Conservation (phyloP, 2,797 vertebrate species). For the Atherinosoma microstoma region DNA sequence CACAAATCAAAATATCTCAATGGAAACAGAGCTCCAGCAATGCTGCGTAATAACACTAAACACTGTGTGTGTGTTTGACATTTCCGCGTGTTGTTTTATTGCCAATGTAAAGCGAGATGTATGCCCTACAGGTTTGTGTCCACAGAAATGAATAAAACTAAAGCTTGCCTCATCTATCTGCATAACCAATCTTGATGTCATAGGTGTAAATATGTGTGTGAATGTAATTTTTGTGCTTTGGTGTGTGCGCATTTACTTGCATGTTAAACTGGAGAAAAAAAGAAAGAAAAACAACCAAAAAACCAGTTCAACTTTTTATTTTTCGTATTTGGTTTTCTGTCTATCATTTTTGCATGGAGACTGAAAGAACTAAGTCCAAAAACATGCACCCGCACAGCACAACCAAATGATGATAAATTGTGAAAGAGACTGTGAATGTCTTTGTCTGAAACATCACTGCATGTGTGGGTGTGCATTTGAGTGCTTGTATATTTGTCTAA, state of each 20-base stretch:
- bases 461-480: slow-evolving; percentile 25
- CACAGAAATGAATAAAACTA: slow-evolving; percentile 45
- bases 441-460: slow-evolving; percentile 41
- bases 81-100: slow-evolving; percentile 29
- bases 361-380: slow-evolving; percentile 42
- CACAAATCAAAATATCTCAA: slow-evolving; percentile 47
- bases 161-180: slow-evolving; percentile 50
- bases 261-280: slow-evolving; percentile 23
- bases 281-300: background rate
- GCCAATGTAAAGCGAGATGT: slow-evolving; percentile 53
- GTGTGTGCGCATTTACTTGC: slow-evolving; percentile 15
- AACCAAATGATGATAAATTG: slow-evolving; percentile 63
- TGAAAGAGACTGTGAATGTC: slow-evolving; percentile 34
- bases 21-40: slow-evolving; percentile 35
- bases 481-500: slow-evolving; percentile 34
- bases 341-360: slow-evolving; percentile 55
- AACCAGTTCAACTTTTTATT: slow-evolving; percentile 30
- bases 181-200: slow-evolving; percentile 55
- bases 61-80: background rate
- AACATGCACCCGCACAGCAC: slow-evolving; percentile 47
- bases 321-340: slow-evolving; percentile 56
- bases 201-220: slow-evolving; percentile 30
- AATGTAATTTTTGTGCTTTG: slow-evolving; percentile 17
- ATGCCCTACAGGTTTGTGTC: slow-evolving; percentile 55
- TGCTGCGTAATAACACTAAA: slow-evolving; percentile 5